Base-by-base conservation (phyloP, 2,888 invertebrate species). In the Lumbricus terrestris region DNA sequence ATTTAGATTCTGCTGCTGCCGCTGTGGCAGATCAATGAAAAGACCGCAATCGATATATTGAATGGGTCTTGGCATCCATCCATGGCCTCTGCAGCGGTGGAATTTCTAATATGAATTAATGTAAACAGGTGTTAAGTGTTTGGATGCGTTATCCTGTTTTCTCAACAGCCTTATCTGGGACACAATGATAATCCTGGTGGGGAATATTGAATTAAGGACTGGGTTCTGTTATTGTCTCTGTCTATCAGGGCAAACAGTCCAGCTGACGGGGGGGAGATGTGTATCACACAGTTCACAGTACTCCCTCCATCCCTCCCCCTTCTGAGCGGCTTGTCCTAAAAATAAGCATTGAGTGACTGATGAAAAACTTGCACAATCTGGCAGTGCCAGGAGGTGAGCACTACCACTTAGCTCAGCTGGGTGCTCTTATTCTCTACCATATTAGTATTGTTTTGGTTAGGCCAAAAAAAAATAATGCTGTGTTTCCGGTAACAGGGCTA, bases 1-100 rank as follows among this genome's bases (percentile, higher is more conserved):
- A 13, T 69, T n/a, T 69, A n/a, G n/a, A 29, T 69, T 69, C 29
- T 69, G n/a, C 69, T 6, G 29, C 69, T 69, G 69, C 69, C 0
- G n/a, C n/a, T n/a, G n/a, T n/a, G n/a, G n/a, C n/a, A n/a, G 69
- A 69, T 69, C 69, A 69, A 69, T 69, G 69, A n/a, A 69, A 69
- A 47, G 29, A n/a, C 69, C 69, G 2, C 11, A 69, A 69, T 69
- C 69, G 13, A 69, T 69, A 69, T 29, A 69, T 69, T 69, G 29
- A 69, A 69, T n/a, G 13, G 29, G 6, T n/a, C 69, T 69, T 11
- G 13, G n/a, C 29, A 69, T 69, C n/a, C 29, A 69, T 29, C 69
- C 69, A n/a, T 15, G n/a, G n/a, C n/a, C n/a, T n/a, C n/a, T n/a
- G n/a, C n/a, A n/a, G n/a, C 69, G 16, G 29, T n/a, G n/a, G 69